Percentiles rank a stretch among this genome's conserved stretches.
phyloP scores from a whole-genome alignment of 2,888 invertebrate species.

The Platycheirus rosarum region DNA sequence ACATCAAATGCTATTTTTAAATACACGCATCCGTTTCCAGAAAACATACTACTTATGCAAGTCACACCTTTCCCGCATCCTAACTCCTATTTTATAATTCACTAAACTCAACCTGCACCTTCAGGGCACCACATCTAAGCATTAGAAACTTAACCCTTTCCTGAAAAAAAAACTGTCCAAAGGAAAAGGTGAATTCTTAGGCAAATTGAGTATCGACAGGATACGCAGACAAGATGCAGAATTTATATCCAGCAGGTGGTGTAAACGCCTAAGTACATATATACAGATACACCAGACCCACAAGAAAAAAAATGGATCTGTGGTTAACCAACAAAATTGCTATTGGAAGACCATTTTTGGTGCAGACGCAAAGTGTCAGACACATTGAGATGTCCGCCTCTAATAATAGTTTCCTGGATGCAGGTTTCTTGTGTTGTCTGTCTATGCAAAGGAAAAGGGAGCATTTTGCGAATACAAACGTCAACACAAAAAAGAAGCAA shows the following conservation, averaged over 20 bases:
- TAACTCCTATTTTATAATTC: constrained; percentile 6
- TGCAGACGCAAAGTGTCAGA: constrained; percentile 65
- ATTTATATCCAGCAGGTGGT: constrained; percentile 69
- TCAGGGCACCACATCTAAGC: constrained; percentile 41
- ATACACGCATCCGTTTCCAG: background rate
- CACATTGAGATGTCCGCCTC: constrained; percentile 72
- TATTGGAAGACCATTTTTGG: constrained; percentile 24
- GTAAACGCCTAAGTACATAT: background rate
- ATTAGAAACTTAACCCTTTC: constrained; percentile 63
- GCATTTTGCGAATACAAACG: constrained; percentile 26
- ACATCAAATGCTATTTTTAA: background rate
- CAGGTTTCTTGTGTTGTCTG: constrained; percentile 1
- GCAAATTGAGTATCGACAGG: constrained; percentile 72
- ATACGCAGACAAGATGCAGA: constrained; percentile 72
- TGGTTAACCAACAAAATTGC: constrained; percentile 47
- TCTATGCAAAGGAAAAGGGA: constrained; percentile 41
- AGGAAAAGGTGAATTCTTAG: constrained; percentile 59
- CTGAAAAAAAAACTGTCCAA: background rate
- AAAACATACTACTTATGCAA: constrained; percentile 17
- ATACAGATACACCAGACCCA: background rate
- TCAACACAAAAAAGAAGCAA: constrained; percentile 18
- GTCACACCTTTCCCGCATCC: constrained; percentile 49
- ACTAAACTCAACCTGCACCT: constrained; percentile 40
- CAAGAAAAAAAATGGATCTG: constrained; percentile 37
- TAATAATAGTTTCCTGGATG: constrained; percentile 58